Percentiles rank a stretch among this genome's conserved stretches.
Evolutionary conservation across 2,888 invertebrate species (phyloP).

Genomic region (Xestia sexstrigata): DNA sequence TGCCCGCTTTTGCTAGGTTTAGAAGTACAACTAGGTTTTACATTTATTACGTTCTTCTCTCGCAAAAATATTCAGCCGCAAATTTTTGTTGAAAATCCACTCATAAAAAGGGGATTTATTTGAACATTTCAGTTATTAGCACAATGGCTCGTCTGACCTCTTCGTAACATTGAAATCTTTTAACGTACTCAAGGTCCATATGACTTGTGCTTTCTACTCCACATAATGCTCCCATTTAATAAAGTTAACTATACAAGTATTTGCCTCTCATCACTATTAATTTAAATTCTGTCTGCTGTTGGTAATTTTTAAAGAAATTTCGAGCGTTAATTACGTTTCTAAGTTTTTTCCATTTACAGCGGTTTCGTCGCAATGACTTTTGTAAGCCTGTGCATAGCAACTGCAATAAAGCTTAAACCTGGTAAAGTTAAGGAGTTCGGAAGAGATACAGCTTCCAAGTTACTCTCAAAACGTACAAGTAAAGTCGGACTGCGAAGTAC

Average conservation of each 20-base stretch:
- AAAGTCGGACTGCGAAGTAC: conserved; percentile 58
- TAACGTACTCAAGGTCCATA: conserved; percentile 11
- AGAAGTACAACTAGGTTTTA: conserved; percentile 13
- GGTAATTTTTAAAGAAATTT: conserved; percentile 34
- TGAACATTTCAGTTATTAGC: conserved; percentile 45
- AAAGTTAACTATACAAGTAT: conserved; percentile 18
- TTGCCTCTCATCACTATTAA: conserved; percentile 13
- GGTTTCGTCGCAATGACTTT: conserved; percentile 45
- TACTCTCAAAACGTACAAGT: conserved; percentile 57
- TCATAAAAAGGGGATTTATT: conserved; percentile 31
- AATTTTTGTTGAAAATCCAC: conserved; percentile 44
- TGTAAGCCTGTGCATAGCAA: conserved; percentile 54
- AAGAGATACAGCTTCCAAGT: conserved; percentile 61
- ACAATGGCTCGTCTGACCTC: conserved; percentile 53
- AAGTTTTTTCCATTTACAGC: conserved; percentile 36
- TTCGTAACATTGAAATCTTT: conserved; percentile 38
- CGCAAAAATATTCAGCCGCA: conserved; percentile 30
- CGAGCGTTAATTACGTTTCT: conserved; percentile 44
- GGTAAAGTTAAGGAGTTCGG: conserved; percentile 60
- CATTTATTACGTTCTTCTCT: conserved; percentile 17
- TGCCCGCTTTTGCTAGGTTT: conserved; percentile 27
- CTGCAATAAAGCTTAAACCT: conserved; percentile 64
- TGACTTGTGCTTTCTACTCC: conserved; percentile 18
- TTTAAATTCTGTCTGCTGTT: conserved; percentile 28
- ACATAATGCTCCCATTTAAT: conserved; percentile 14